Conservation (phyloP, 2,797 vertebrate genomes). For the Tapera naevia region DNA sequence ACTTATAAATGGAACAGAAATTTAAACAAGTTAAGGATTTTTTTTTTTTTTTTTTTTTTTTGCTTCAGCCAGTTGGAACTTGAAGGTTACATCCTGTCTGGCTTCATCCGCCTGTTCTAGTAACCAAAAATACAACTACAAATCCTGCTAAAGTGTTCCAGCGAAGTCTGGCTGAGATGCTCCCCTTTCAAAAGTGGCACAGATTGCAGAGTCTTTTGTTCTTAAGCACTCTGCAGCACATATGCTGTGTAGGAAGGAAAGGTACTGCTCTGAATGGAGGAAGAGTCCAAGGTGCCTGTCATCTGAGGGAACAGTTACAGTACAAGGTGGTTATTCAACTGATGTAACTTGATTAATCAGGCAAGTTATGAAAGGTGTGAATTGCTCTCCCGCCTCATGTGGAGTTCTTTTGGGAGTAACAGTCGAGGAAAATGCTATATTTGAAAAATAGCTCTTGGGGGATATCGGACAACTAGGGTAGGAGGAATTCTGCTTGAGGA, state of each 20-base stretch:
- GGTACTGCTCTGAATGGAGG: not conserved
- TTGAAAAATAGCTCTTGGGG: not conserved
- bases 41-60: not conserved
- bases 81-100: not conserved
- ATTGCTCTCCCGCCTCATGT: rapidly evolving
- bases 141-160: not conserved
- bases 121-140: not conserved
- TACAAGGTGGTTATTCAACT: not conserved
- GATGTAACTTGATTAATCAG: not conserved
- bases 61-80: conserved; percentile 16
- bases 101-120: not conserved
- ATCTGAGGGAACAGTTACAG: not conserved
- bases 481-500: not conserved
- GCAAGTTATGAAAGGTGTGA: not conserved
- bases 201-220: not conserved
- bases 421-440: not conserved
- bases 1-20: conserved; percentile 31
- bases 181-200: not conserved
- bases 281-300: not conserved
- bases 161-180: not conserved
- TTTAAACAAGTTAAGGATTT: not conserved
- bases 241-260: not conserved
- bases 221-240: rapidly evolving
- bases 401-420: not conserved
- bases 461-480: not conserved